Evolutionary conservation across 1,140 invertebrate genomes (phyloP).

Genomic region (Drosophila elegans): DNA sequence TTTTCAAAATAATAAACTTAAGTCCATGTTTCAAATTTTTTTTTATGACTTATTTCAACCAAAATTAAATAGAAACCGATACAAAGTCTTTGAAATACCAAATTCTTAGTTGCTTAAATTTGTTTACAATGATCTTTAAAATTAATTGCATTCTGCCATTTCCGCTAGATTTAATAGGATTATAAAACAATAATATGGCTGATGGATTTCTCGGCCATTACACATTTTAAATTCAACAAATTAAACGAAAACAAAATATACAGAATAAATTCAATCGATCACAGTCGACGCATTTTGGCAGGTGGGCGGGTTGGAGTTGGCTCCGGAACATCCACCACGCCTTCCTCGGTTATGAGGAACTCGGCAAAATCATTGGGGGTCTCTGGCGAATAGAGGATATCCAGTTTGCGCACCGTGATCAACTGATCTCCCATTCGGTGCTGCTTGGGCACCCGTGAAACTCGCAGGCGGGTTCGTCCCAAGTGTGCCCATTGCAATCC

Average conservation of each 20-base stretch:
- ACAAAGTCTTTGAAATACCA: neutral
- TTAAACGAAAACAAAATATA: conserved; percentile 61
- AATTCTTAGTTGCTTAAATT: neutral
- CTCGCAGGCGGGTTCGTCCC: conserved; percentile 87
- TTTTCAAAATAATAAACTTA: neutral
- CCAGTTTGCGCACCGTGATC: conserved; percentile 67
- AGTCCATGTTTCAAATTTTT: neutral
- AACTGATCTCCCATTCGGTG: conserved; percentile 56
- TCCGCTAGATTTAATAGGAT: conserved; percentile 9
- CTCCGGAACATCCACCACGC: conserved; percentile 64
- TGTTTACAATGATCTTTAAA: no score
- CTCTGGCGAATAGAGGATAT: conserved; percentile 85
- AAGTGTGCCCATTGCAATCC: conserved; percentile 90
- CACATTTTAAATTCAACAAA: conserved; percentile 68
- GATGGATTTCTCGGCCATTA: conserved; percentile 24
- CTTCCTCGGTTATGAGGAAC: conserved; percentile 76
- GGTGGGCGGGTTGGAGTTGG: conserved; percentile 6
- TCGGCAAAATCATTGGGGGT: conserved; percentile 74
- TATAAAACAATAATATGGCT: conserved; percentile 7
- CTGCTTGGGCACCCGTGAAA: conserved; percentile 85
- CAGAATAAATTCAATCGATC: conserved; percentile 47
- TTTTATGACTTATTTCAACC: neutral
- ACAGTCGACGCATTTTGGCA: conserved; percentile 41
- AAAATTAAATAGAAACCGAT: neutral
- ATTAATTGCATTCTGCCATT: no score